Evolutionary conservation across 1,140 invertebrate genomes (phyloP).

Genomic region (Panagrolaimus sp.): DNA sequence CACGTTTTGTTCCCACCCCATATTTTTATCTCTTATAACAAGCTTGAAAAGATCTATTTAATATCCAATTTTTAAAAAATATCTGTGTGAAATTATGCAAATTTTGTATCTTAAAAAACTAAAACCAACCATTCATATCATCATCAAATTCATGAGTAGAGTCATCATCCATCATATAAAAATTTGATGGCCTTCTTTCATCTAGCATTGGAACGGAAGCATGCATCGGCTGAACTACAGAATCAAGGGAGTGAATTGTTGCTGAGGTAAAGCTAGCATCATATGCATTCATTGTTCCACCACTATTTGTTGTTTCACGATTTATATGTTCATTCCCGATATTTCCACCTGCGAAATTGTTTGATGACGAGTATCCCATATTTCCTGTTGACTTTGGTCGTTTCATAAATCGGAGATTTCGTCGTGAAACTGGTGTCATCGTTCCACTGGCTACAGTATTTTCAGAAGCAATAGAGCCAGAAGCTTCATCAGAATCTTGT

Average conservation of each 20-base stretch:
- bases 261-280: conserved; percentile 50
- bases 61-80: neutral
- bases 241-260: conserved; percentile 48
- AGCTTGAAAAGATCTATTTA: too few relatives aligned
- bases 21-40: too few relatives aligned
- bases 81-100: conserved; percentile 19
- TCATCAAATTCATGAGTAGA: conserved; percentile 56
- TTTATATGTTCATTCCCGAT: neutral
- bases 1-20: too few relatives aligned
- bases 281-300: conserved; percentile 29
- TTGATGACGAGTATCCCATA: conserved; percentile 31
- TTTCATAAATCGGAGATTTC: conserved; percentile 35
- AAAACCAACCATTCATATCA: conserved; percentile 41
- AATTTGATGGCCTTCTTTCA: conserved; percentile 42
- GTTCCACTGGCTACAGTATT: conserved; percentile 46
- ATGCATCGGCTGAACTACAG: conserved; percentile 6
- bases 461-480: conserved; percentile 40
- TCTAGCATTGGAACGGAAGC: conserved; percentile 19
- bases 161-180: conserved; percentile 56
- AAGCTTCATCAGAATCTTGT: conserved; percentile 47
- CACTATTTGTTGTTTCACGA: conserved; percentile 15
- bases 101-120: too few relatives aligned
- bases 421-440: conserved; percentile 35
- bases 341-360: conserved; percentile 23
- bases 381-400: conserved; percentile 41